Percentiles rank a stretch among this genome's conserved stretches.
phyloP scores from a whole-genome alignment of 2,797 vertebrate species.

The Siniperca obscura region DNA sequence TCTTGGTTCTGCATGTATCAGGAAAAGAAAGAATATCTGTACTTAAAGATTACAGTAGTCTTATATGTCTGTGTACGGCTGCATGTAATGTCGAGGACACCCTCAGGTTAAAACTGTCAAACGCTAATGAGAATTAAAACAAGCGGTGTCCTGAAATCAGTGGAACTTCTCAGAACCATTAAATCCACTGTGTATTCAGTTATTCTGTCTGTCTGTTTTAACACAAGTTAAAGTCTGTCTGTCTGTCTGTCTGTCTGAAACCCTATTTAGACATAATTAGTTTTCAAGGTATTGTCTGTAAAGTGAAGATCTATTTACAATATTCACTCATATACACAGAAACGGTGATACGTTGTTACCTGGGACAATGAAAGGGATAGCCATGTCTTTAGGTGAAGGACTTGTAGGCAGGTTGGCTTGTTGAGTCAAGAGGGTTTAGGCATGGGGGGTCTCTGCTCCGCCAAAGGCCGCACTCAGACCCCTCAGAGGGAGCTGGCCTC shows the following conservation, averaged over 20 bases:
- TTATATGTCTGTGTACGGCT: neutral
- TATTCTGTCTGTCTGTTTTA: conserved; percentile 20
- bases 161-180: neutral
- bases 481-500: neutral
- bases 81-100: neutral
- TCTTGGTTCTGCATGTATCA: conserved; percentile 20
- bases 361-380: neutral
- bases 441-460: neutral
- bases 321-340: neutral
- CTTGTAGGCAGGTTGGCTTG: neutral
- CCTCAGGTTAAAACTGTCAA: neutral
- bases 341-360: neutral
- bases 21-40: neutral
- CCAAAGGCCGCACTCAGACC: neutral
- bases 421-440: conserved; percentile 4
- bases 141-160: conserved; percentile 15
- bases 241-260: conserved; percentile 15
- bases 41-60: neutral
- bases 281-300: conserved; percentile 6
- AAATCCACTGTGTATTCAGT: neutral
- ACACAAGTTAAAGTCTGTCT: conserved; percentile 2
- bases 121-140: neutral
- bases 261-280: neutral
- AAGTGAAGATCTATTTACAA: neutral
- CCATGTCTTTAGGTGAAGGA: neutral